Base-by-base conservation (phyloP, 1,140 invertebrate genomes). In the Euura lappo region DNA sequence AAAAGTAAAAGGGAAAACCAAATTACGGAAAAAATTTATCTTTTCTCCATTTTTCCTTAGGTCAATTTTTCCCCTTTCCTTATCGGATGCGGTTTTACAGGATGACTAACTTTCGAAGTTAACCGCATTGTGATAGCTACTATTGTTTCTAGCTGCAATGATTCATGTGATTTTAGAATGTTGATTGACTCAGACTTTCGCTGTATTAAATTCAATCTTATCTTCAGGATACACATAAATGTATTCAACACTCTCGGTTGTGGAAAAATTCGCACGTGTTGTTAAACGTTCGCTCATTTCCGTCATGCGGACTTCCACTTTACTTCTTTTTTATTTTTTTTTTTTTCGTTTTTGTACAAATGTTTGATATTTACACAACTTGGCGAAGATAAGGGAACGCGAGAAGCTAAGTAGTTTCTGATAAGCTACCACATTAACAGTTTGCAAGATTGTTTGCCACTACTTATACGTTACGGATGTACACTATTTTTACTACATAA, bases 261-360 rank as follows among this genome's bases (percentile, higher is more conserved):
- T 60, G 51, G 51, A 60, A 60, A 60, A 60, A 60, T 60, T 60
- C 8, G 51, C 51, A 60, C 51, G 51, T 60, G 51, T 11, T 60
- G 13, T 60, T 60, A 60, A n/a, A 8, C 51, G 51, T 8, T 60
- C 13, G 51, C 51, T 5, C 10, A 60, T 60, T 60, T 60, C 51
- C 51, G 51, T 60, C 51, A 60, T 60, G 28, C 28, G 51, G 51
- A 60, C 13, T 60, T 4, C 51, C 3, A 60, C 8, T 60, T 60
- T 8, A 8, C 51, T 60, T 60, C 51, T 28, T 1, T 28, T 28
- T 28, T 28, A 1, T 28, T 28, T 28, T 28, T 28, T 28, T 28
- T 28, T 28, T 28, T 28, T 28, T 28, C 28, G 28, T 28, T 28
- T 28, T 28, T 11, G 51, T 8, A 60, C 13, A 60, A 60, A 60